These are phyloP conservation scores for Mycetomoellerius zeteki DNA, from an alignment of 1,140 invertebrate species.

Conservation along the genomic window DNA sequence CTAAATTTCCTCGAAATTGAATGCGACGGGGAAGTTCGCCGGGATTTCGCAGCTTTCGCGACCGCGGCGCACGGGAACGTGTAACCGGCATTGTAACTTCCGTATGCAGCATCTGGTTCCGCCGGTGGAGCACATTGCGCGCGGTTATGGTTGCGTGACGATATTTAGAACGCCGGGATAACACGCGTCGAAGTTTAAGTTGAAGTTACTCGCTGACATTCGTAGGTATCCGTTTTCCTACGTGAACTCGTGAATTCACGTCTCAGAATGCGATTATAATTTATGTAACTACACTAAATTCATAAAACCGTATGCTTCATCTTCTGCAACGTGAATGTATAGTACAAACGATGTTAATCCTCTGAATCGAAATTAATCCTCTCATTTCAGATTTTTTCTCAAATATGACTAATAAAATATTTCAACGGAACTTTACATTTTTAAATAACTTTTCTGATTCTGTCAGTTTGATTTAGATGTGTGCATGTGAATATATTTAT, in stretches of 20 bases:
- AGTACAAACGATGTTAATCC: background rate
- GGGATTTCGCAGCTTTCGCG: constrained; percentile 36
- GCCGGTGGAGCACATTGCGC: background rate
- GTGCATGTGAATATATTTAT: background rate
- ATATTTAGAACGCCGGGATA: constrained; percentile 35
- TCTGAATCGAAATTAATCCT: background rate
- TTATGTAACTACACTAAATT: background rate
- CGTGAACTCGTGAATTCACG: background rate
- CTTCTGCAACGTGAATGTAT: too few relatives aligned
- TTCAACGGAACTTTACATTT: background rate
- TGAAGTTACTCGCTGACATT: background rate
- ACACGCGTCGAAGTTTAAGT: constrained; percentile 16
- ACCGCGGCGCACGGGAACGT: background rate
- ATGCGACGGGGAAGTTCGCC: constrained; percentile 50
- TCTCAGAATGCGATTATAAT: background rate
- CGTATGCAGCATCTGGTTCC: constrained; percentile 33
- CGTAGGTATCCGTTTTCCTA: background rate
- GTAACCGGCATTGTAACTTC: constrained; percentile 54
- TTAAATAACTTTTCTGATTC: background rate
- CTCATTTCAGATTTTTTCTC: background rate
- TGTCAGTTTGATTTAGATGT: background rate
- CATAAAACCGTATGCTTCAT: background rate
- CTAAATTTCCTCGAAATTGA: constrained; percentile 57
- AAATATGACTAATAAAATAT: background rate
- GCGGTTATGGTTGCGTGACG: constrained; percentile 26